phyloP scores from a whole-genome alignment of 2,113 vertebrate species.

The Orthonyx spaldingii region DNA sequence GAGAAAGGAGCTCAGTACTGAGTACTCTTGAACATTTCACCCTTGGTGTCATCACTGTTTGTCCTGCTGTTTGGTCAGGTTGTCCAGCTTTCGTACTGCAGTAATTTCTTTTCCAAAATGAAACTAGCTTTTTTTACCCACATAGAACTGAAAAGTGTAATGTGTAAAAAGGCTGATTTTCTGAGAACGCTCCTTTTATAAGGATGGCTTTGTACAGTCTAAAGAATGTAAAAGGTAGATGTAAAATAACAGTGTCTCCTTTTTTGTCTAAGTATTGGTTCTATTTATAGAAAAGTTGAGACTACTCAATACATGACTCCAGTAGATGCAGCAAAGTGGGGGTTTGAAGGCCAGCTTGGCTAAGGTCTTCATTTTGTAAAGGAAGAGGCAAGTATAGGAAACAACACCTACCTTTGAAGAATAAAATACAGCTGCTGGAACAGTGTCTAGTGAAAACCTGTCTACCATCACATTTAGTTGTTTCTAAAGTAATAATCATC shows the following conservation, averaged over 20 bases:
- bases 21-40: background rate
- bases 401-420: background rate
- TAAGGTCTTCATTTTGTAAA: background rate
- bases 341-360: background rate
- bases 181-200: background rate
- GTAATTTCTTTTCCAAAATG: background rate
- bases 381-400: background rate
- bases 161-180: background rate
- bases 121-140: background rate
- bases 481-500: background rate
- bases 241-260: background rate
- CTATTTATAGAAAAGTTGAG: background rate
- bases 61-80: background rate
- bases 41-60: background rate
- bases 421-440: background rate
- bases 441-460: background rate
- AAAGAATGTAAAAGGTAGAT: background rate
- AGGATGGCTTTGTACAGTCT: background rate
- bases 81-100: background rate
- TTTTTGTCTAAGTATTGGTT: background rate
- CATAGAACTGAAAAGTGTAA: background rate
- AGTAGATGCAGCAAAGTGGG: background rate
- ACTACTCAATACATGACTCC: background rate
- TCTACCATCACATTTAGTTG: background rate
- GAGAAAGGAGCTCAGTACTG: background rate